Evolutionary conservation across 2,113 vertebrate genomes (phyloP), one percentile per base, ranked within the genome.

Genomic region (Panthera leo): DNA sequence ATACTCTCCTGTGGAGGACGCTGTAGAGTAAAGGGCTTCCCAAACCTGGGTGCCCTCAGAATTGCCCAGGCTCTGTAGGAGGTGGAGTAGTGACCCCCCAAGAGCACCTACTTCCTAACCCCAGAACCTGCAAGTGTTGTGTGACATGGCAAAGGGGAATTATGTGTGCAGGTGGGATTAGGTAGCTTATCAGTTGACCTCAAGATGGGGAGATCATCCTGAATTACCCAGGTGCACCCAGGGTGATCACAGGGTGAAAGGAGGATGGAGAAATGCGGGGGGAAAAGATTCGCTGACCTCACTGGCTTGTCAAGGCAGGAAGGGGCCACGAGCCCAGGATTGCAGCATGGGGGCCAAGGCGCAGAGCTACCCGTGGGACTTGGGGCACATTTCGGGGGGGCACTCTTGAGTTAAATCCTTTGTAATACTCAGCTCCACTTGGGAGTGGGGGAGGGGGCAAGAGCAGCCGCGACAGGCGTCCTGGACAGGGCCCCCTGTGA

Each of bases 131-230:
- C 7, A 36, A 34, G 8, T 23, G 0, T 12, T 25, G 7, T 15
- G 3, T 21, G 51, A 48, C 0, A 0, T 10, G n/a, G 63, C 7
- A 3, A 0, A 31, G 61, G 42, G 2, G 3, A 0, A 0, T 5
- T 7, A 18, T 1, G 3, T 65, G 11, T 19, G 4, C 23, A 21
- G 27, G 13, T 45, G 42, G 29, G n/a, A 5, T n/a, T 10, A 5
- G 42, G 36, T 9, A 27, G 14, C 55, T 18, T 8, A 2, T n/a
- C 51, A 19, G 15, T 25, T n/a, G 34, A 31, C 36, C 89, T 76
- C 7, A 11, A 4, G 7, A 4, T 13, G 27, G 29, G 31, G 31
- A 14, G 16, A 0, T 27, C 31, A 31, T n/a, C 65, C 27, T 82
- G 21, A 31, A 11, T 71, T 71, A 15, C 67, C n/a, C 12, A 36